Evolutionary conservation across 1,140 invertebrate genomes (phyloP), one percentile per base, ranked within the genome.

Genomic region (Eubasilissa regina): DNA sequence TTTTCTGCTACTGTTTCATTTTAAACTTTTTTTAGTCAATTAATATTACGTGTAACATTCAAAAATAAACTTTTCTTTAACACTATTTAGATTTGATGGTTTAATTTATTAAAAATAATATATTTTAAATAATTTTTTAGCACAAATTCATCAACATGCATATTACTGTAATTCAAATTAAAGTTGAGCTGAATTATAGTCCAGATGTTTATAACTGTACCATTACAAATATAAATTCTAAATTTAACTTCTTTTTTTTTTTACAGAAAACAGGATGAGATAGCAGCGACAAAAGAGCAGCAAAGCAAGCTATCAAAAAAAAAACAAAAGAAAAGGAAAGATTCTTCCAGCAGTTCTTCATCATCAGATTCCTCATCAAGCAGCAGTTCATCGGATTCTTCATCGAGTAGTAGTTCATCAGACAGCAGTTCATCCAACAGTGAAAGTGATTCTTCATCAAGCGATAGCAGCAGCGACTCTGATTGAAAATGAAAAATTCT

Each of bases 221-320:
- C 25, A 6, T 35, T 6, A 35, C 25, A 35, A 35, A 35, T 35
- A n/a, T n/a, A 48, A 48, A 7, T 48, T 58, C 8, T 12, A 62
- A 62, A 66, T 43, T 0, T 35, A 25, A n/a, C n/a, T n/a, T n/a
- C 25, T 74, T 1, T 72, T 78, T 78, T 60, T 35, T 55, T 45
- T 15, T 77, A 66, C 47, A 68, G 78, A 85, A 79, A 87, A 87
- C 47, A 85, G 82, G 80, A 86, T 86, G 83, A 86, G 85, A 76
- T 82, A 86, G 60, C 85, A 85, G 12, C 84, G 81, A 21, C 87
- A 87, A 84, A 88, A 70, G 62, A 60, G 19, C 17, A 47, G 17
- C 75, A 72, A 56, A 70, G 45, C 43, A 78, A 78, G 53, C 47
- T 35, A 17, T 15, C 25, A 58, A 60, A 53, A 12, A 81, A 80